Percentiles rank a stretch among this genome's conserved stretches.
These are phyloP conservation scores for Ophiodon elongatus DNA, from an alignment of 2,113 vertebrate species.

Conservation along the genomic window DNA sequence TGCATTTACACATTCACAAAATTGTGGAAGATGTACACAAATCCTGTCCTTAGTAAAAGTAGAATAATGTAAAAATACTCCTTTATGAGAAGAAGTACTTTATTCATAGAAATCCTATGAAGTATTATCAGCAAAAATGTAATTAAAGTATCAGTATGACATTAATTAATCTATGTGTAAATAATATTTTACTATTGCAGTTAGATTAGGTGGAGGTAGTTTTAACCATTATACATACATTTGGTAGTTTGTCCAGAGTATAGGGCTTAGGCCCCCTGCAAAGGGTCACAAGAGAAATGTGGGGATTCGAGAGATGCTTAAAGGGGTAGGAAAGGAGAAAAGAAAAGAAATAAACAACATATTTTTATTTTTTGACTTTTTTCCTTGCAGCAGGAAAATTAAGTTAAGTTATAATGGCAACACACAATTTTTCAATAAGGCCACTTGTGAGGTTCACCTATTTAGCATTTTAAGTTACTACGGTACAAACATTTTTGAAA, in stretches of 20 bases:
- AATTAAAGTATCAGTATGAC: background rate
- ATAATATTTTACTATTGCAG: background rate
- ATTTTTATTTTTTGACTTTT: too few species aligned
- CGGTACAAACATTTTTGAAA: too few species aligned
- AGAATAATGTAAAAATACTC: background rate
- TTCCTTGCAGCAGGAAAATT: too few species aligned
- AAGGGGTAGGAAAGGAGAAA: too few species aligned
- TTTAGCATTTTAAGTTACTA: too few species aligned
- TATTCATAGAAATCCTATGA: background rate
- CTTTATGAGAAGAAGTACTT: background rate
- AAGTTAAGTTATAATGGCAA: too few species aligned
- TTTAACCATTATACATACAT: background rate
- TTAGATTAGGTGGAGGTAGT: background rate
- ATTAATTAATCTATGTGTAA: background rate
- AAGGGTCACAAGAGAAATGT: too few species aligned
- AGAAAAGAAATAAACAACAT: too few species aligned
- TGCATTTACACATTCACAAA: slow-evolving; percentile 7
- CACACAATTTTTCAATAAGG: too few species aligned
- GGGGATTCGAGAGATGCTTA: too few species aligned
- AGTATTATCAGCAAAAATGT: background rate
- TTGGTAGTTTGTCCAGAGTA: background rate
- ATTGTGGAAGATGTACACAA: background rate
- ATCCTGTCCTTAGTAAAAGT: background rate
- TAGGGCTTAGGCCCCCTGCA: too few species aligned
- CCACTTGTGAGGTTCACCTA: too few species aligned